Base-by-base conservation (phyloP, 2,888 invertebrate species). In the Podotricha telesiphe region DNA sequence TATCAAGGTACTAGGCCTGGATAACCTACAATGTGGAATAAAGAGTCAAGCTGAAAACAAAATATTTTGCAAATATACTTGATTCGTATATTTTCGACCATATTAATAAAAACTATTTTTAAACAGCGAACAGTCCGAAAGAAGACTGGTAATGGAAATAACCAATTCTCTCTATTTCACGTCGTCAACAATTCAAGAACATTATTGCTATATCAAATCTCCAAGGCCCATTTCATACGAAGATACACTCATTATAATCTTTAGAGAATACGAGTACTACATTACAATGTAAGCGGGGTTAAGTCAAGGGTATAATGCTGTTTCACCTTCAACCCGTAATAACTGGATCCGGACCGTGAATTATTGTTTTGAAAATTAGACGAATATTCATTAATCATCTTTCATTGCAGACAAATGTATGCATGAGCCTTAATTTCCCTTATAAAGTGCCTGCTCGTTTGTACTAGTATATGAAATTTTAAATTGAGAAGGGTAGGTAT, bases 291-390 rank as follows among this genome's bases (percentile, higher is more conserved):
- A 58, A 47, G 65, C 40, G 67, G 42, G 69, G 51, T 69, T 65
- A 67, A 64, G 69, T 69, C 65, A 55, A 68, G 64, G 69, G 62
- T 71, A 65, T 55, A 62, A 61, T 65, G 64, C 73, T n/a, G 74
- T 76, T 76, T 76, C 74, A 76, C 78, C 77, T 77, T 65, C 59
- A 70, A 72, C 68, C 73, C 55, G 70, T 42, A 73, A 74, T 73
- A 74, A 74, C 67, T 65, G 70, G 69, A 66, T 64, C 45, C 55
- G 48, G 22, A 37, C 74, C 69, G 72, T 80, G 80, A 81, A 77
- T 82, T 80, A 82, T 81, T 79, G 79, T 79, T 78, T 77, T 71
- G 77, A 77, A 78, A 79, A 77, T 80, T 79, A 75, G 74, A 75
- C 70, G 63, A 45, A 58, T 59, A 72, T 71, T 70, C 76, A 76